Evolutionary conservation across 2,888 invertebrate species (phyloP).

Genomic region (Thereva unica): DNA sequence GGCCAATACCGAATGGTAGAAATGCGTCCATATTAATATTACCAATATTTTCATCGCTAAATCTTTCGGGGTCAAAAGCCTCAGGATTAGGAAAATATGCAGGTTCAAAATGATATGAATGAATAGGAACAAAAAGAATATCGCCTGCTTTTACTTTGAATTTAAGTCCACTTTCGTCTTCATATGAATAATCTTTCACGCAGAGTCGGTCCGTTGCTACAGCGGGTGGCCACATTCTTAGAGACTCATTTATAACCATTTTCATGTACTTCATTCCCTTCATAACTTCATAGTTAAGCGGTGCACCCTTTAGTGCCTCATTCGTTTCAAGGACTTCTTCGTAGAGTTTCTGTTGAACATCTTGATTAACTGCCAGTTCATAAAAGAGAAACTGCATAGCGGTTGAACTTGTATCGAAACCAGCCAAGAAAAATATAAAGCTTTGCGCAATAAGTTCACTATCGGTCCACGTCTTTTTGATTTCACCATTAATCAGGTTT

Average conservation of each 20-base stretch:
- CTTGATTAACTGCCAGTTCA: constrained; percentile 64
- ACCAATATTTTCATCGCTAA: background rate
- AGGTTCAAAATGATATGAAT: constrained; percentile 60
- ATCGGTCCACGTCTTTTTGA: constrained; percentile 1
- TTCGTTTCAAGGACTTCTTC: constrained; percentile 62
- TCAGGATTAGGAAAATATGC: constrained; percentile 61
- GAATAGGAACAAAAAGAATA: constrained; percentile 54
- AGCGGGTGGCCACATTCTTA: constrained; percentile 62
- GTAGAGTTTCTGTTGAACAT: constrained; percentile 62
- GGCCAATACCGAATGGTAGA: constrained; percentile 60
- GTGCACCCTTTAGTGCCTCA: constrained; percentile 55
- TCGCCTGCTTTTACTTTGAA: constrained; percentile 51
- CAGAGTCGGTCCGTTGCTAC: background rate
- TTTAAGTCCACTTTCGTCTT: constrained; percentile 38
- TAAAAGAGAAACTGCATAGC: constrained; percentile 61
- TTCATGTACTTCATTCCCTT: constrained; percentile 61
- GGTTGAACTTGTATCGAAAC: constrained; percentile 53
- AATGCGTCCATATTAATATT: constrained; percentile 50
- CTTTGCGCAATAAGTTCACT: constrained; percentile 10
- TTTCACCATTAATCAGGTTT: constrained; percentile 38
- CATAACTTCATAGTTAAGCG: constrained; percentile 59
- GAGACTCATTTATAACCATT: constrained; percentile 60
- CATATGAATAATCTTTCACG: constrained; percentile 55
- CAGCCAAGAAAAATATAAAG: background rate
- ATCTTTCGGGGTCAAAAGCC: constrained; percentile 45